These are phyloP conservation scores for Arnoldichthys spilopterus DNA, from an alignment of 2,797 vertebrate genomes.

Conservation along the genomic window DNA sequence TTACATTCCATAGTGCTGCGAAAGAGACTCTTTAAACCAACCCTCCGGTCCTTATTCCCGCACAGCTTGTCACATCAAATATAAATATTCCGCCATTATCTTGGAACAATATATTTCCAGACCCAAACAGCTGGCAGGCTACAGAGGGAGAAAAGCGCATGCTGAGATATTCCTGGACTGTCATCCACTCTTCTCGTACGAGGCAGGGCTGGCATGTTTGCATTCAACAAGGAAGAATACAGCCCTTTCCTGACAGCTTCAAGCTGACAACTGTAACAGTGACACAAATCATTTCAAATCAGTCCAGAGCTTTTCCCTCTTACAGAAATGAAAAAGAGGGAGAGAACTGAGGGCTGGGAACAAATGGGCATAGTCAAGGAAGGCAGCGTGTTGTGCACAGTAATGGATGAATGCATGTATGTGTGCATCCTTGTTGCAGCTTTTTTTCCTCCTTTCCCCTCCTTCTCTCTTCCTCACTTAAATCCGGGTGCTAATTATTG, in stretches of 20 bases:
- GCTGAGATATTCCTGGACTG: conserved; percentile 81
- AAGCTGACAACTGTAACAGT: conserved; percentile 82
- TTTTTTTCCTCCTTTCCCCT: conserved; percentile 42
- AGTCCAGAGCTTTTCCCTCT: conserved; percentile 76
- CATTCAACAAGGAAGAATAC: conserved; percentile 74
- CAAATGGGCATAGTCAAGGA: conserved; percentile 70
- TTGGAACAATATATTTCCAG: conserved; percentile 78
- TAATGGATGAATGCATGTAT: conserved; percentile 56
- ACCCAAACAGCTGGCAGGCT: conserved; percentile 83
- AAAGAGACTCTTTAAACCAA: conserved; percentile 30
- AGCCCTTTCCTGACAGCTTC: conserved; percentile 79
- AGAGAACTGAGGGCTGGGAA: conserved; percentile 63
- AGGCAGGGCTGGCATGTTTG: conserved; percentile 81
- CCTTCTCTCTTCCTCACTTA: conserved; percentile 56
- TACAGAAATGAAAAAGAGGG: conserved; percentile 21
- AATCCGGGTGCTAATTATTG: conserved; percentile 88
- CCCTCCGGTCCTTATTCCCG: conserved; percentile 34
- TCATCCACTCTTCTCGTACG: conserved; percentile 79
- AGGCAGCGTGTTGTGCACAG: conserved; percentile 59
- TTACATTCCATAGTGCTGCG: conserved; percentile 20
- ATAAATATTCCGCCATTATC: conserved; percentile 64
- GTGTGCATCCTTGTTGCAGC: conserved; percentile 57
- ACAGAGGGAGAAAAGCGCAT: conserved; percentile 78
- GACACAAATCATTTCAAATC: conserved; percentile 84
- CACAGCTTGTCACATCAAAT: conserved; percentile 50